phyloP scores from a whole-genome alignment of 2,113 vertebrate species.

The Ctenomys sociabilis region DNA sequence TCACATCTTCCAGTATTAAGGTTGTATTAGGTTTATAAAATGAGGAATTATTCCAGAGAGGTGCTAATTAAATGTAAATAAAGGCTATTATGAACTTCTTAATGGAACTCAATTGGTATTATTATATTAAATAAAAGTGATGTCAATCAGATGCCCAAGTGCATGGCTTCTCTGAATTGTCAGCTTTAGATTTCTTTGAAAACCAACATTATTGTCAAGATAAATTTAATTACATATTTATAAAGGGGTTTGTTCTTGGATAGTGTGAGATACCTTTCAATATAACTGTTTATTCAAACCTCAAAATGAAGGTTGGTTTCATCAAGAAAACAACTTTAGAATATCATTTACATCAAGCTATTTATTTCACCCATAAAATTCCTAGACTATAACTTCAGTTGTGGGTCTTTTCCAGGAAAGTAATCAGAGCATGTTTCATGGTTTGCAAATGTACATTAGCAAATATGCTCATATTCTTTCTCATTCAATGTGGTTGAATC shows the following conservation, averaged over 20 bases:
- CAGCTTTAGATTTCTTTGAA: slow-evolving; percentile 47
- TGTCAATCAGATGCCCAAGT: slow-evolving; percentile 81
- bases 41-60: slow-evolving; percentile 82
- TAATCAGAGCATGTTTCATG: slow-evolving; percentile 19
- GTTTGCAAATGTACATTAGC: not conserved
- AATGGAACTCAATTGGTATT: slow-evolving; percentile 74
- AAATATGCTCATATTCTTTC: slow-evolving; percentile 51
- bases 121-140: slow-evolving; percentile 78
- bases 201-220: slow-evolving; percentile 33
- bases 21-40: slow-evolving; percentile 84
- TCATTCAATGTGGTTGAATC: slow-evolving; percentile 55
- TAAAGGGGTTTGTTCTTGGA: slow-evolving; percentile 24
- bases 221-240: slow-evolving; percentile 70
- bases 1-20: slow-evolving; percentile 81
- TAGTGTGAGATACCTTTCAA: not conserved
- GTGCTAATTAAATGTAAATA: slow-evolving; percentile 85
- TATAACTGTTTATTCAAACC: slow-evolving; percentile 22
- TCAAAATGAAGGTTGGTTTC: slow-evolving; percentile 61
- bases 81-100: slow-evolving; percentile 83
- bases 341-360: slow-evolving; percentile 29
- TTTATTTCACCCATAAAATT: slow-evolving; percentile 27
- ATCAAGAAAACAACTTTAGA: slow-evolving; percentile 50
- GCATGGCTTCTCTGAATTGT: slow-evolving; percentile 68
- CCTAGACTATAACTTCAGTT: slow-evolving; percentile 19
- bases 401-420: slow-evolving; percentile 41